Base-by-base conservation (phyloP, 2,113 vertebrate genomes). In the Parus major region DNA sequence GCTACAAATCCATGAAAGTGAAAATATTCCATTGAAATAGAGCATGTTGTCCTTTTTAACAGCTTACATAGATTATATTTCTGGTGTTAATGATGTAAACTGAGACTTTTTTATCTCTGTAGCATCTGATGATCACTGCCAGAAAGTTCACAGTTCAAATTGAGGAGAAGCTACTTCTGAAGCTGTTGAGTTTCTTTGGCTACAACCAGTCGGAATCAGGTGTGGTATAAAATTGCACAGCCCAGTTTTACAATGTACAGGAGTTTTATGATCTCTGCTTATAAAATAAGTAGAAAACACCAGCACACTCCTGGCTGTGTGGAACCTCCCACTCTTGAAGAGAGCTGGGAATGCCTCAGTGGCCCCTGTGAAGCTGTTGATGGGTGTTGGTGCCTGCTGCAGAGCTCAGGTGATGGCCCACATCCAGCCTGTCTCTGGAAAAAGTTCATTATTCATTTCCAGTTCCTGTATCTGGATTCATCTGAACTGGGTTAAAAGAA, bases 121-220 rank as follows among this genome's bases (percentile, higher is more conserved):
- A 99, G 99, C 99, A 99, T 93, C 97, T 99, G 47, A 99, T 99
- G 99, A 97, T 99, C 93, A 99, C 99, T 2, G 98, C 99, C 31
- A 97, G 97, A 11, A 99, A 97, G 80, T 99, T 99, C 96, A 99
- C 99, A 0, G 98, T 99, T 77, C 99, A 99, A 92, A 99, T 99
- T 12, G 99, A 99, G 95, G 99, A 99, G 96, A 99, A 99, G 7
- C 97, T 99, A 1, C 98, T 99, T 60, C 98, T 99, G 36, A 99
- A 99, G 91, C 97, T 99, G 3, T 96, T 99, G 55, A 98, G 98
- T 83, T 99, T 99, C 98, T 99, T 99, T 86, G 99, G 99, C 94
- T 99, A 98, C 1, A 98, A 99, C 70, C 98, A 98, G 47, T 97
- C 98, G 8, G 99, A 99, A 78, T 98, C 98, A 93, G 99, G 99